These are phyloP conservation scores for Candoia aspera DNA, from an alignment of 2,113 vertebrate genomes.

Conservation along the genomic window DNA sequence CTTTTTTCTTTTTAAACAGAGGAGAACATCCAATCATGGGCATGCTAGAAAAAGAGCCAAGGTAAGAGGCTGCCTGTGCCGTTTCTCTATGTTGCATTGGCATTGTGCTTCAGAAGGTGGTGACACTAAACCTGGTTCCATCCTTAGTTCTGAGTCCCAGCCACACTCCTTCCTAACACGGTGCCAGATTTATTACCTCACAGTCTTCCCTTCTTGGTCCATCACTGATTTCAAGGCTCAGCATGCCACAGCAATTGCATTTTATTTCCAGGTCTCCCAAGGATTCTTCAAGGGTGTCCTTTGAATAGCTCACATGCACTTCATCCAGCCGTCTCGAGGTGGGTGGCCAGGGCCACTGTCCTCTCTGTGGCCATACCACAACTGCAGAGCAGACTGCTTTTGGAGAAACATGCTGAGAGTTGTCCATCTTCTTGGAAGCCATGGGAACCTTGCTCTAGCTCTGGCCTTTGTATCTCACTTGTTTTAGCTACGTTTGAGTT, in stretches of 20 bases:
- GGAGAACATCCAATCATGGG: constrained; percentile 87
- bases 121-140: not conserved
- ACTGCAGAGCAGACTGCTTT: not conserved
- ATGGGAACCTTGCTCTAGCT: not conserved
- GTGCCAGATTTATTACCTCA: not conserved
- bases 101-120: not conserved
- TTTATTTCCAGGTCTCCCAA: not conserved
- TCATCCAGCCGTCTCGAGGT: not conserved
- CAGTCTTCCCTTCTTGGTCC: too few species aligned
- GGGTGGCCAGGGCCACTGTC: not conserved
- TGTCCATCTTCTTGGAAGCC: not conserved
- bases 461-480: not conserved
- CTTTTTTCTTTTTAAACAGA: constrained; percentile 74
- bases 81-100: not conserved
- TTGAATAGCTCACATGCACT: not conserved
- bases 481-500: not conserved
- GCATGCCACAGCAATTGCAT: not conserved
- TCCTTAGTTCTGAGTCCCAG: not conserved
- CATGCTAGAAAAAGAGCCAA: constrained; percentile 96
- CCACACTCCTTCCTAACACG: not conserved
- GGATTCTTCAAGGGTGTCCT: not conserved
- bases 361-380: not conserved
- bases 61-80: constrained; percentile 71
- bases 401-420: not conserved
- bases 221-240: not conserved